These are phyloP conservation scores for Eublepharis macularius DNA, from an alignment of 2,113 vertebrate genomes.

Conservation along the genomic window DNA sequence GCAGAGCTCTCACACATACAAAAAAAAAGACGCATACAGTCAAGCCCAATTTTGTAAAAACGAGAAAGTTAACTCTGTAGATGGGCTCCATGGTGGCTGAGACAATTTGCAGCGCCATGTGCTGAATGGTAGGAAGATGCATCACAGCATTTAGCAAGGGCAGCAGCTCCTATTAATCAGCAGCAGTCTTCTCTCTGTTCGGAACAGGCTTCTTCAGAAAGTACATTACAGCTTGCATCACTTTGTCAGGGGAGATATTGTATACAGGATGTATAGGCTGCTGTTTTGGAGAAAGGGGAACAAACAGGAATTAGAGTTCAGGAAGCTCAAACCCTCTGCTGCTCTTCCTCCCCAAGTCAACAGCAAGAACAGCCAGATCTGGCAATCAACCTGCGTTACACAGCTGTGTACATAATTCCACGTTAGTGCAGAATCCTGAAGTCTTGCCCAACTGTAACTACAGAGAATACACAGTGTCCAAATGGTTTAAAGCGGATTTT, in stretches of 20 bases:
- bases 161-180: constrained; percentile 39
- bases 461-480: neutral
- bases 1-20: constrained; percentile 18
- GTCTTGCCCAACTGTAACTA: neutral
- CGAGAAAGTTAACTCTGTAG: neutral
- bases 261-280: constrained; percentile 94
- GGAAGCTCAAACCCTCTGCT: neutral
- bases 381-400: too few relatives aligned
- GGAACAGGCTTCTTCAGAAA: constrained; percentile 85
- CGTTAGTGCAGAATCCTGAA: neutral
- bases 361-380: neutral
- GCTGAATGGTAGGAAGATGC: neutral
- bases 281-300: constrained; percentile 65
- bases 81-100: constrained; percentile 29
- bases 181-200: constrained; percentile 21
- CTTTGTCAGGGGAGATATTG: constrained; percentile 93
- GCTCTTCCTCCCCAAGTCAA: neutral
- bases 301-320: neutral
- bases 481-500: neutral
- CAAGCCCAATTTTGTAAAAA: neutral
- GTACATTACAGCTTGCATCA: constrained; percentile 83
- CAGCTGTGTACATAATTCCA: neutral
- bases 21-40: neutral
- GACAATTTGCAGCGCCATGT: constrained; percentile 8
- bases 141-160: neutral